phyloP scores from a whole-genome alignment of 2,888 invertebrate species.

The Abrostola triplasia region DNA sequence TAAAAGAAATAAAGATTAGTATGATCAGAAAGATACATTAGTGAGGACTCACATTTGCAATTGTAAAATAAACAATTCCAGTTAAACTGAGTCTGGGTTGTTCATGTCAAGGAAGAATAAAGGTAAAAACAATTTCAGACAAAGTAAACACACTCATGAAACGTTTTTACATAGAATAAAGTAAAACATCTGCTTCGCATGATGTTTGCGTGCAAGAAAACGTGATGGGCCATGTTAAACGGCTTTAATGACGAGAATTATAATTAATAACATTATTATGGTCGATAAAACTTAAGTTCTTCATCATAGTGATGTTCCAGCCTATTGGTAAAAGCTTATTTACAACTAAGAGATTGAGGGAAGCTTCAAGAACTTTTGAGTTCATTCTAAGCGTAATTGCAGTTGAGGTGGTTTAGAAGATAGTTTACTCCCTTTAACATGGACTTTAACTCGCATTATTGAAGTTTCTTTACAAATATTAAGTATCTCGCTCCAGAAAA shows the following conservation, averaged over 20 bases:
- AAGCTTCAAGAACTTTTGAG: too few relatives aligned
- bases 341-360: background rate
- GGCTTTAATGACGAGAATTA: slow-evolving; percentile 12
- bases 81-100: background rate
- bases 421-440: too few relatives aligned
- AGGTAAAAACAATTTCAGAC: background rate
- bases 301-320: background rate
- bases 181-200: background rate
- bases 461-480: too few relatives aligned
- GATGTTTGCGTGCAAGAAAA: slow-evolving; percentile 1
- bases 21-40: too few relatives aligned
- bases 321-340: background rate
- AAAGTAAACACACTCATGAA: background rate
- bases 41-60: too few relatives aligned
- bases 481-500: too few relatives aligned
- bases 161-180: background rate
- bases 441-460: too few relatives aligned
- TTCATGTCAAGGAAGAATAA: background rate
- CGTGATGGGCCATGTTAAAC: slow-evolving; percentile 15
- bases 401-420: too few relatives aligned
- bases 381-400: too few relatives aligned
- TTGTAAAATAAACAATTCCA: too few relatives aligned
- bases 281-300: slow-evolving; percentile 4
- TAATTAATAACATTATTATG: slow-evolving; percentile 18
- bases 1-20: too few relatives aligned